Evolutionary conservation across 1,140 invertebrate species (phyloP).

Genomic region (Heliothis subflexa): DNA sequence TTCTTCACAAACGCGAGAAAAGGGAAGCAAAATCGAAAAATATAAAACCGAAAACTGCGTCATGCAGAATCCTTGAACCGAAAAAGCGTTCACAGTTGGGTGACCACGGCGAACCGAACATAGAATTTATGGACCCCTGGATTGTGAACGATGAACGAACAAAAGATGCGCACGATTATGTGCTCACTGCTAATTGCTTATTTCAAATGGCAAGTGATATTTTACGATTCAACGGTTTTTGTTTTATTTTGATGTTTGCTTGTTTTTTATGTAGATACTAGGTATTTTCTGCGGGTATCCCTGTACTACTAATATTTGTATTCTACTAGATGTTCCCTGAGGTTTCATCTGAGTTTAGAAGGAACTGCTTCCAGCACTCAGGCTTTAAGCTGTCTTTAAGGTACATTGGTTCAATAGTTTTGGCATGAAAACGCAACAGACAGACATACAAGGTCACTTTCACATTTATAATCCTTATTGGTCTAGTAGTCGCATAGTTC

Average conservation of each 20-base stretch:
- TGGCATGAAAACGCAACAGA: too few species aligned
- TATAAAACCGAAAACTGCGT: background rate
- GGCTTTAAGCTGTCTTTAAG: too few species aligned
- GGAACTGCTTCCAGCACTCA: too few species aligned
- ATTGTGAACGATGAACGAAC: conserved; percentile 23
- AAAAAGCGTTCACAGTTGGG: conserved; percentile 45
- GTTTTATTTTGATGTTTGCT: background rate
- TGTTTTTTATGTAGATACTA: background rate
- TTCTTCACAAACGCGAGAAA: background rate
- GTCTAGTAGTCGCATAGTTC: too few species aligned
- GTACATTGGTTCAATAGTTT: too few species aligned
- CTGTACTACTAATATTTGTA: too few species aligned
- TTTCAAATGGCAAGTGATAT: conserved; percentile 5
- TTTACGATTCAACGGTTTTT: background rate
- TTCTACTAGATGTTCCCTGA: too few species aligned
- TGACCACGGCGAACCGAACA: conserved; percentile 45
- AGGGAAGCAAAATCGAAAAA: background rate
- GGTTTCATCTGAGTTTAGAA: too few species aligned
- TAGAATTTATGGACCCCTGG: conserved; percentile 33
- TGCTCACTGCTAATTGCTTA: conserved; percentile 5
- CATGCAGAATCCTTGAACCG: conserved; percentile 6
- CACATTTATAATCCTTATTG: too few species aligned
- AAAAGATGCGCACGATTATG: conserved; percentile 2
- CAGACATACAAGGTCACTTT: too few species aligned
- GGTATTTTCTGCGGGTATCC: background rate